Evolutionary conservation across 2,797 vertebrate genomes (phyloP).

Genomic region (Caiman crocodilus): DNA sequence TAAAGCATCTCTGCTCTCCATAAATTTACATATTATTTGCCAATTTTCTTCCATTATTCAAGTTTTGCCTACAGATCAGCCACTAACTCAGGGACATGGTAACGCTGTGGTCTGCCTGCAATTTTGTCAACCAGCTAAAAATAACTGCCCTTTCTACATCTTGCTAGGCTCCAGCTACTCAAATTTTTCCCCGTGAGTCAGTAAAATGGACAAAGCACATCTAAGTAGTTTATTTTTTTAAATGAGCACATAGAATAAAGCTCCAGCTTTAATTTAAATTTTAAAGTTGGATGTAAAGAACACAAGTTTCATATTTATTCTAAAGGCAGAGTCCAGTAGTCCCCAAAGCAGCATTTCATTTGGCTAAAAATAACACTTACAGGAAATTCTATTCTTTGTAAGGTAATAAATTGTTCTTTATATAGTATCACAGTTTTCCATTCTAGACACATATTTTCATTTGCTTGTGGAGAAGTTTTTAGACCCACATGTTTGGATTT

Average conservation of each 20-base stretch:
- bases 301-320: not conserved
- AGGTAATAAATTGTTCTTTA: conserved; percentile 34
- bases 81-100: conserved; percentile 29
- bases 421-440: conserved; percentile 20
- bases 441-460: not conserved
- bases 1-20: conserved; percentile 29
- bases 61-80: conserved; percentile 17
- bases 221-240: conserved; percentile 3
- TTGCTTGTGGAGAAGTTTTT: conserved; percentile 18
- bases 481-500: not conserved
- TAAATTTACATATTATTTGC: conserved; percentile 30
- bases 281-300: conserved; percentile 21
- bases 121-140: conserved; percentile 58
- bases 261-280: conserved; percentile 2
- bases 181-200: not conserved
- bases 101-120: conserved; percentile 5
- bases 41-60: conserved; percentile 9
- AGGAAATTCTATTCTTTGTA: conserved; percentile 61
- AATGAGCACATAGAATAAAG: not conserved
- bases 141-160: not conserved
- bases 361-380: conserved; percentile 48
- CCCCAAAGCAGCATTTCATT: conserved; percentile 1
- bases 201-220: not conserved
- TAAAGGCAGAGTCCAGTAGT: conserved; percentile 10
- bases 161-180: not conserved